These are phyloP conservation scores for Oceanodroma tethys DNA, from an alignment of 2,113 vertebrate species.

Conservation along the genomic window DNA sequence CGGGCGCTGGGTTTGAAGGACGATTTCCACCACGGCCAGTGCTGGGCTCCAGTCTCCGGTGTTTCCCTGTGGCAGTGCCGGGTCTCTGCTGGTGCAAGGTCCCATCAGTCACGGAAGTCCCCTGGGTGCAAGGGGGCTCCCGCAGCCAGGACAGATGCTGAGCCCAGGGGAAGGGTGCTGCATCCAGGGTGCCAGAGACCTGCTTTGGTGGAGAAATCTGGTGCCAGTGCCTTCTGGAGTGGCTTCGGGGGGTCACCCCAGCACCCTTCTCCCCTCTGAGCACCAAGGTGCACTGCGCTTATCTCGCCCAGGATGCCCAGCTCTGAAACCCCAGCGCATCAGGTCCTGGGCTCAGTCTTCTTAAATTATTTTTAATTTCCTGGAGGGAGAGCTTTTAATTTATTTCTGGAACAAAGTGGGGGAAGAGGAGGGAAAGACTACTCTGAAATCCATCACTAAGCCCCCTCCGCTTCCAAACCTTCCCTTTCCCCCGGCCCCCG, in stretches of 20 bases:
- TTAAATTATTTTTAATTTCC: conserved; percentile 49
- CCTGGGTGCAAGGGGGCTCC: neutral
- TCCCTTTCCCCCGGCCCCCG: neutral
- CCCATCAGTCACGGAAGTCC: neutral
- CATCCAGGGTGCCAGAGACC: neutral
- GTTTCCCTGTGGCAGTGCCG: rapidly evolving
- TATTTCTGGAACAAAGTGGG: neutral
- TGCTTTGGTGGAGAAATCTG: neutral
- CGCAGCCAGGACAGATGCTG: rapidly evolving
- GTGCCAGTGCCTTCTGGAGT: neutral
- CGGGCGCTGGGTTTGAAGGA: neutral
- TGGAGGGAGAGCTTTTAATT: conserved; percentile 43
- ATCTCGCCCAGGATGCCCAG: neutral
- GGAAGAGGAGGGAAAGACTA: neutral
- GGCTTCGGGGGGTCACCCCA: neutral
- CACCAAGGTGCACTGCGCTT: neutral
- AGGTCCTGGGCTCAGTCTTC: neutral
- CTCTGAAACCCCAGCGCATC: neutral
- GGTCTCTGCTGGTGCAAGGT: neutral
- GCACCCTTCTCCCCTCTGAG: neutral
- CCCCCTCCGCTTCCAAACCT: neutral
- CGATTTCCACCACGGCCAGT: neutral
- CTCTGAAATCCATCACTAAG: neutral
- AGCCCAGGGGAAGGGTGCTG: neutral
- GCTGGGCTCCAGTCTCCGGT: rapidly evolving